Evolutionary conservation across 1,140 invertebrate species (phyloP).

Genomic region (Telenomus remus): DNA sequence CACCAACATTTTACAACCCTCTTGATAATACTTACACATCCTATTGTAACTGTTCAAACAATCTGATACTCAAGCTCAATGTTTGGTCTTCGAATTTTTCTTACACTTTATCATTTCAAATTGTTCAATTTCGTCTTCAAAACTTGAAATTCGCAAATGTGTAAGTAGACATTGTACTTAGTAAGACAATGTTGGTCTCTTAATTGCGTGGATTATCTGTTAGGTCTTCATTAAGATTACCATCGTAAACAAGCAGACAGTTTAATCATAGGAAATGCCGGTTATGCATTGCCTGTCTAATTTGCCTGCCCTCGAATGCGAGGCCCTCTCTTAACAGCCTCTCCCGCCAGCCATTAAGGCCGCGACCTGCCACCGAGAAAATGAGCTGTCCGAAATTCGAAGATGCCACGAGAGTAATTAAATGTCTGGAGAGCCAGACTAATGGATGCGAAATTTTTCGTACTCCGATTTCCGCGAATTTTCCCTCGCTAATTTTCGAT

Average conservation of each 20-base stretch:
- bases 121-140: too few relatives aligned
- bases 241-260: conserved; percentile 47
- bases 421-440: not conserved
- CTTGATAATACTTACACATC: too few relatives aligned
- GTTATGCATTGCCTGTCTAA: conserved; percentile 41
- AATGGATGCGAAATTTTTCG: too few relatives aligned
- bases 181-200: not conserved
- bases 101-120: too few relatives aligned
- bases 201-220: conserved; percentile 31
- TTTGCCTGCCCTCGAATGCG: conserved; percentile 41
- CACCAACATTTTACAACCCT: not conserved
- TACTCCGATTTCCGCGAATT: too few relatives aligned
- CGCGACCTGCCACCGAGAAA: conserved; percentile 11
- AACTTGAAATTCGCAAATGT: too few relatives aligned
- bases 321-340: conserved; percentile 40
- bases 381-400: conserved; percentile 10
- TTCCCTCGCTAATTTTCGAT: not conserved
- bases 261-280: conserved; percentile 45
- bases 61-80: too few relatives aligned
- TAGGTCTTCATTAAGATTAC: conserved; percentile 43
- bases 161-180: too few relatives aligned
- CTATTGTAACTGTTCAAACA: too few relatives aligned
- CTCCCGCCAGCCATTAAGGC: conserved; percentile 30
- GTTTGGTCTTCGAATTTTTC: too few relatives aligned
- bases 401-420: not conserved